Evolutionary conservation across 2,888 invertebrate species (phyloP).

Genomic region (Cinara cedri): DNA sequence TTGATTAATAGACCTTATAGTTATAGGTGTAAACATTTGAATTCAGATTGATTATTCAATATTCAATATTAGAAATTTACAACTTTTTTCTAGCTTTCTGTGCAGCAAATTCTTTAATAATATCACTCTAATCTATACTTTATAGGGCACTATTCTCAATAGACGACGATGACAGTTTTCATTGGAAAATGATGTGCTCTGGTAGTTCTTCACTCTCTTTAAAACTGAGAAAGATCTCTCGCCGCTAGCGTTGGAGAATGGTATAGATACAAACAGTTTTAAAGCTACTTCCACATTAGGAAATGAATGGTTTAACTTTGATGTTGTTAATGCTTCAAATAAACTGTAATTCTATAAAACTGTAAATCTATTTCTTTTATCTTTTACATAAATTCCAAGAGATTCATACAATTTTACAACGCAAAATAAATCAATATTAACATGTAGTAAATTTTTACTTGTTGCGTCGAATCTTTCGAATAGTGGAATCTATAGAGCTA

Average conservation of each 20-base stretch:
- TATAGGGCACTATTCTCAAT: background rate
- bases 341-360: no score
- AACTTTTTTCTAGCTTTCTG: constrained; percentile 7
- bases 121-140: constrained; percentile 10
- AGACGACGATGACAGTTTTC: background rate
- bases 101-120: constrained; percentile 1
- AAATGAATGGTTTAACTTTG: background rate
- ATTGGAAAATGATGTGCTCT: constrained; percentile 24
- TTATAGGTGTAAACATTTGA: background rate
- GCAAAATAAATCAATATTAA: no score
- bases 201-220: constrained; percentile 21
- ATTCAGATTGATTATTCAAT: background rate
- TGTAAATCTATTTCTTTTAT: no score
- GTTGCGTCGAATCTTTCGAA: no score
- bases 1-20: background rate
- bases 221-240: constrained; percentile 6
- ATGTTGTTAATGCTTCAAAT: no score
- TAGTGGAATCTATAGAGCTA: no score
- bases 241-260: background rate
- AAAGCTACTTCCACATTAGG: background rate
- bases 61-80: background rate
- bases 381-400: no score
- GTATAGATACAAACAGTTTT: background rate
- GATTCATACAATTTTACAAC: no score
- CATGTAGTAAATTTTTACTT: no score